Percentiles rank a stretch among this genome's conserved stretches.
Conservation (phyloP, 1,140 invertebrate species). For the Drosophila albomicans region DNA sequence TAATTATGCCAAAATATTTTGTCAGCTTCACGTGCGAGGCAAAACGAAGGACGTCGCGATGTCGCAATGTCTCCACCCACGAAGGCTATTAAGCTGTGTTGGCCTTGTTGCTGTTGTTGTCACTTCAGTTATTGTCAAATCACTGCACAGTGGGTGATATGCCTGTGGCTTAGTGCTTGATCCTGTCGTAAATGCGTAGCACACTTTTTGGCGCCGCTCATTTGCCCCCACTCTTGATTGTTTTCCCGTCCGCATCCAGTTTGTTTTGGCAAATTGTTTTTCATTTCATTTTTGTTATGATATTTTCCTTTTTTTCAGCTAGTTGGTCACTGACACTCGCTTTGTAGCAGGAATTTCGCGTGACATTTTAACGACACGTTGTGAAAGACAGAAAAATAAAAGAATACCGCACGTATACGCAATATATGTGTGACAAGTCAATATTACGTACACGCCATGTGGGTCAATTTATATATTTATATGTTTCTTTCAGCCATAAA, state of each 20-base stretch:
- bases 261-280: constrained; percentile 28
- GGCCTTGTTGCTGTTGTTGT: constrained; percentile 14
- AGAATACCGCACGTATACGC: constrained; percentile 35
- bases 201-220: constrained; percentile 37
- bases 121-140: constrained; percentile 26
- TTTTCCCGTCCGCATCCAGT: constrained; percentile 8
- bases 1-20: constrained; percentile 71
- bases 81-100: constrained; percentile 31
- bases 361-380: constrained; percentile 25
- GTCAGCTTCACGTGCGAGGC: constrained; percentile 36
- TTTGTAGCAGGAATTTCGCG: background rate
- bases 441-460: constrained; percentile 54
- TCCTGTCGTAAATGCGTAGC: constrained; percentile 41
- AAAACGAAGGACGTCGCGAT: constrained; percentile 11
- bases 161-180: constrained; percentile 44
- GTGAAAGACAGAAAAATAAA: constrained; percentile 24
- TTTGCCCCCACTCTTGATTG: background rate
- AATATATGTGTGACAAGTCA: constrained; percentile 42
- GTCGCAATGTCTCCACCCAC: constrained; percentile 14
- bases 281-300: background rate
- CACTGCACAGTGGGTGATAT: constrained; percentile 37
- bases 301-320: background rate
- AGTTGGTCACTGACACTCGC: background rate
- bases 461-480: constrained; percentile 56
- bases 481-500: background rate